Conservation (phyloP, 2,113 vertebrate species). For the Sinosuthora webbiana region DNA sequence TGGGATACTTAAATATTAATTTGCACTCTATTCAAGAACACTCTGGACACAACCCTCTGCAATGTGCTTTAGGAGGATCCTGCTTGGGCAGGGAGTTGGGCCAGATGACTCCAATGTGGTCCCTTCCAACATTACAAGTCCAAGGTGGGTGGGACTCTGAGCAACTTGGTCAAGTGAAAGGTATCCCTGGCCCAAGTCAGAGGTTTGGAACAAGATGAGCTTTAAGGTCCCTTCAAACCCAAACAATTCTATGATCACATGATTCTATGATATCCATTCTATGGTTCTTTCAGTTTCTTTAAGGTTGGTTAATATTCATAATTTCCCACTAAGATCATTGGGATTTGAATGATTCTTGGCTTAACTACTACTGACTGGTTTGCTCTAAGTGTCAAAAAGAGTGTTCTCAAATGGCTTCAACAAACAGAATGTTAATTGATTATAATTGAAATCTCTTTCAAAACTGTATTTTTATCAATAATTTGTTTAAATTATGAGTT, state of each 20-base stretch:
- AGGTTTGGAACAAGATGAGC: neutral
- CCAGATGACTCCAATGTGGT: neutral
- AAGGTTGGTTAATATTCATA: neutral
- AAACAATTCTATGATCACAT: neutral
- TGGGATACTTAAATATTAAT: neutral
- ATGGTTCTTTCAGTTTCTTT: neutral
- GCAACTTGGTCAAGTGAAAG: neutral
- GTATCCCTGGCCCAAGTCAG: neutral
- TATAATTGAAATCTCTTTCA: neutral
- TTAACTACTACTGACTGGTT: neutral
- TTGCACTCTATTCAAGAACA: neutral
- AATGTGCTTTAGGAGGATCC: neutral
- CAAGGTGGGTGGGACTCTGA: neutral
- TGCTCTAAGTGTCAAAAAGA: neutral
- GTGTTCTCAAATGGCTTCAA: neutral
- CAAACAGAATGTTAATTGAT: neutral
- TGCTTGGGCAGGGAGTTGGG: neutral
- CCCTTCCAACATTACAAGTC: neutral
- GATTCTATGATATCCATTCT: neutral
- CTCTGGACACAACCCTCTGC: neutral
- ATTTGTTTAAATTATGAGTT: neutral
- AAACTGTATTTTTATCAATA: neutral
- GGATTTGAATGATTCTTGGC: neutral
- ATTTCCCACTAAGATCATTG: neutral
- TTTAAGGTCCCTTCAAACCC: neutral